Conservation (phyloP, 1,140 invertebrate species). For the Harpegnathos saltator region DNA sequence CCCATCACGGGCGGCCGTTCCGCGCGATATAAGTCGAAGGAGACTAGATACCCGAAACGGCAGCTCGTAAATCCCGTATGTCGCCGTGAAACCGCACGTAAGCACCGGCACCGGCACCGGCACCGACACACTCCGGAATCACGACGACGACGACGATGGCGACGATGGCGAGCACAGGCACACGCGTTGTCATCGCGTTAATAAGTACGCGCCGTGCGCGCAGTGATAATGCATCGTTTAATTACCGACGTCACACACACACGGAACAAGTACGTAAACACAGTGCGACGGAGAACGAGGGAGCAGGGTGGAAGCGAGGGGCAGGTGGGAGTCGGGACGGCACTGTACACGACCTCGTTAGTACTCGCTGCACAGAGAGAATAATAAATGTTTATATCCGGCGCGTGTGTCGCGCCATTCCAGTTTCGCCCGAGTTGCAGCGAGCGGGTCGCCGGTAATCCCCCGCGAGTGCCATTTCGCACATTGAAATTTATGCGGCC, state of each 20-base stretch:
- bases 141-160: neutral
- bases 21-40: too few relatives aligned
- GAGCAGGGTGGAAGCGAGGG: neutral
- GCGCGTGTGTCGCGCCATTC: constrained; percentile 64
- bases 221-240: constrained; percentile 73
- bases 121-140: neutral
- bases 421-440: constrained; percentile 64
- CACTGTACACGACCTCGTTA: constrained; percentile 78
- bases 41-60: constrained; percentile 24
- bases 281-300: constrained; percentile 15
- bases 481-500: constrained; percentile 53
- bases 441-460: constrained; percentile 67
- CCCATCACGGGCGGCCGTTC: neutral
- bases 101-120: too few relatives aligned
- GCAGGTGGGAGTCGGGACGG: constrained; percentile 42
- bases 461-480: constrained; percentile 48
- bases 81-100: constrained; percentile 8
- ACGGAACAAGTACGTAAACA: constrained; percentile 26
- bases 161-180: neutral
- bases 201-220: constrained; percentile 59
- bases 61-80: constrained; percentile 47
- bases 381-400: constrained; percentile 81
- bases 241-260: constrained; percentile 76
- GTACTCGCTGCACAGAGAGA: constrained; percentile 74
- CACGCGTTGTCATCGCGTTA: constrained; percentile 59